Evolutionary conservation across 2,113 vertebrate species (phyloP).

Genomic region (Petroica traversi): DNA sequence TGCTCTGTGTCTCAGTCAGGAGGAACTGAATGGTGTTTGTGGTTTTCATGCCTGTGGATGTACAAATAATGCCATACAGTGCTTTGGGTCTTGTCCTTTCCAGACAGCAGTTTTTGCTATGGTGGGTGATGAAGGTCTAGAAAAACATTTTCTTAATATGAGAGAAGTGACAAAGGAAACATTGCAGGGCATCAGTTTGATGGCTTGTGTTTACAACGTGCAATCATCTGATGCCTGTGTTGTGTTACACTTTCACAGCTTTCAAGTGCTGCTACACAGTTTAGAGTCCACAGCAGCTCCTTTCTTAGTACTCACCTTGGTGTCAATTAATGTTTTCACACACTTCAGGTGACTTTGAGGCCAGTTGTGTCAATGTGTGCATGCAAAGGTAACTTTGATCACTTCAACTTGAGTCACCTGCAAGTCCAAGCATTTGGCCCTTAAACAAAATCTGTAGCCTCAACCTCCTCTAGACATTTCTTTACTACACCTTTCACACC

Average conservation of each 20-base stretch:
- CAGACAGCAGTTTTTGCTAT: conserved; percentile 1
- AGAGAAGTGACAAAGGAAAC: neutral
- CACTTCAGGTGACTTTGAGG: neutral
- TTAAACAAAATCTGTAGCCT: neutral
- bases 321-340: neutral
- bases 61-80: neutral
- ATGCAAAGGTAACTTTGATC: neutral
- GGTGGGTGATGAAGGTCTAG: neutral
- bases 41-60: neutral
- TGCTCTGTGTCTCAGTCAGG: neutral
- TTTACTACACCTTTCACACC: neutral
- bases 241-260: neutral
- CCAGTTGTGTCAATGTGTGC: neutral
- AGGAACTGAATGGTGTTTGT: neutral
- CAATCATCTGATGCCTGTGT: neutral
- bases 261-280: neutral
- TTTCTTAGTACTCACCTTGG: neutral
- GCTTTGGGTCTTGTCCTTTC: neutral
- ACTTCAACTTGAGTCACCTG: neutral
- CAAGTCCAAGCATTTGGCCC: neutral
- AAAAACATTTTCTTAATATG: neutral
- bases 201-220: neutral
- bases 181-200: neutral
- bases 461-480: neutral
- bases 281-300: neutral